Percentiles rank a stretch among this genome's conserved stretches.
These are phyloP conservation scores for Itoplectis maculator DNA, from an alignment of 2,888 invertebrate species.

Conservation along the genomic window DNA sequence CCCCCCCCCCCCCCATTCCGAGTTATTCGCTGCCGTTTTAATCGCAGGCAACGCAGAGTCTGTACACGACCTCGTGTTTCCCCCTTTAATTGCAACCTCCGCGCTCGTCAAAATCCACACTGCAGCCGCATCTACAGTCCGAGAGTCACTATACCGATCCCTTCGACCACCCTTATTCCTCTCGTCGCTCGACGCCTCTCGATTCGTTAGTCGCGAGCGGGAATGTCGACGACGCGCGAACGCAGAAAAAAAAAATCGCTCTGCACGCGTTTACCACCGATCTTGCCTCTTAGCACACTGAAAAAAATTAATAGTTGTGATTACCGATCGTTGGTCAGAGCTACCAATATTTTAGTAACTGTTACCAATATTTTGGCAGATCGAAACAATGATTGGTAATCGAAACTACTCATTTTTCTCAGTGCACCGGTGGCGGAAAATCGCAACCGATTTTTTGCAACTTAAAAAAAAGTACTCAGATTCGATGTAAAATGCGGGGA, in stretches of 20 bases:
- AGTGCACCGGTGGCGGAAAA: too few relatives aligned
- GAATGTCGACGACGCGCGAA: conserved; percentile 6
- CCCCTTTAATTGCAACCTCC: conserved; percentile 24
- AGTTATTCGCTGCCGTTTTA: conserved; percentile 17
- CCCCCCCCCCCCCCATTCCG: background rate
- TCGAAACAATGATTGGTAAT: too few relatives aligned
- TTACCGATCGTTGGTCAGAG: too few relatives aligned
- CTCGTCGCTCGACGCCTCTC: background rate
- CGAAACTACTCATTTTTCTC: too few relatives aligned
- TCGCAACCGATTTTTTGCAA: too few relatives aligned
- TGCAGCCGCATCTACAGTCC: too few relatives aligned
- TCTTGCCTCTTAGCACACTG: too few relatives aligned
- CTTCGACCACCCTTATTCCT: conserved; percentile 1
- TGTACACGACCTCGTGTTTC: conserved; percentile 16
- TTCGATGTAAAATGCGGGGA: too few relatives aligned
- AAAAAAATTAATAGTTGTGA: too few relatives aligned
- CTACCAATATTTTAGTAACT: too few relatives aligned
- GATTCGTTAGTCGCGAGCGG: conserved; percentile 11
- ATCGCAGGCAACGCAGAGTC: conserved; percentile 35
- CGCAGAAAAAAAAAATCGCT: background rate
- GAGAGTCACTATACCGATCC: conserved; percentile 23
- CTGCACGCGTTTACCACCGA: background rate
- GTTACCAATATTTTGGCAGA: too few relatives aligned
- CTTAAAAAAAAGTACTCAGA: too few relatives aligned
- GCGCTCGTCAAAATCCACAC: conserved; percentile 39